Conservation (phyloP, 2,888 invertebrate genomes). For the Sthenelais limicola region DNA sequence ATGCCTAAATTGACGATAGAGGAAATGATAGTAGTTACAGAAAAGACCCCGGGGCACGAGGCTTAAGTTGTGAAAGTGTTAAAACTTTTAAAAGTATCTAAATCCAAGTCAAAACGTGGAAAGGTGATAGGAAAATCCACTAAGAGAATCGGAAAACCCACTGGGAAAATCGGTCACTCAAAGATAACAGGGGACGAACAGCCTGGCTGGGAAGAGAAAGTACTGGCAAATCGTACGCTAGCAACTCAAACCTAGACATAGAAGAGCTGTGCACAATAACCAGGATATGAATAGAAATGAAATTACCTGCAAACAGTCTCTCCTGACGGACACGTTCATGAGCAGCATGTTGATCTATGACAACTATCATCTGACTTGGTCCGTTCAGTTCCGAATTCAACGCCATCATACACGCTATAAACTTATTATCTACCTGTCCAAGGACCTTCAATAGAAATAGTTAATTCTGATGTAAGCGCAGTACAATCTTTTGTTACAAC, state of each 20-base stretch:
- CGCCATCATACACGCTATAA: conserved; percentile 67
- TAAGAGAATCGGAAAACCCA: too few relatives aligned
- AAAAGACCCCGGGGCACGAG: too few relatives aligned
- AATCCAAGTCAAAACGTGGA: too few relatives aligned
- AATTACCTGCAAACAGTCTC: conserved; percentile 74
- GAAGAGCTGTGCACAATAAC: conserved; percentile 5
- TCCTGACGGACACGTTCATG: conserved; percentile 88
- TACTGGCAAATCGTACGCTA: too few relatives aligned
- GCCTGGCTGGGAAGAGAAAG: background rate
- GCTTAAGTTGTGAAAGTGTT: too few relatives aligned
- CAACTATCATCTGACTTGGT: conserved; percentile 54
- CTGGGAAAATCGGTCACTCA: background rate
- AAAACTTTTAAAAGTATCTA: too few relatives aligned
- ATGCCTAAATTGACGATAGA: too few relatives aligned
- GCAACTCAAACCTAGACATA: too few relatives aligned
- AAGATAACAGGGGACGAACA: background rate
- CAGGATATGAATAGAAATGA: background rate
- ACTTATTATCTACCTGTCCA: conserved; percentile 82
- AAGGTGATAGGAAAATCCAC: too few relatives aligned
- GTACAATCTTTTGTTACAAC: too few relatives aligned
- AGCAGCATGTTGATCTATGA: conserved; percentile 89
- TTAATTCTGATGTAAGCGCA: background rate
- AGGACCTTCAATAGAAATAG: conserved; percentile 75
- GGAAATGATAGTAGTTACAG: too few relatives aligned
- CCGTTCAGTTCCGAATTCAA: background rate